phyloP scores from a whole-genome alignment of 1,140 invertebrate genomes.

The Leptopilina boulardi region DNA sequence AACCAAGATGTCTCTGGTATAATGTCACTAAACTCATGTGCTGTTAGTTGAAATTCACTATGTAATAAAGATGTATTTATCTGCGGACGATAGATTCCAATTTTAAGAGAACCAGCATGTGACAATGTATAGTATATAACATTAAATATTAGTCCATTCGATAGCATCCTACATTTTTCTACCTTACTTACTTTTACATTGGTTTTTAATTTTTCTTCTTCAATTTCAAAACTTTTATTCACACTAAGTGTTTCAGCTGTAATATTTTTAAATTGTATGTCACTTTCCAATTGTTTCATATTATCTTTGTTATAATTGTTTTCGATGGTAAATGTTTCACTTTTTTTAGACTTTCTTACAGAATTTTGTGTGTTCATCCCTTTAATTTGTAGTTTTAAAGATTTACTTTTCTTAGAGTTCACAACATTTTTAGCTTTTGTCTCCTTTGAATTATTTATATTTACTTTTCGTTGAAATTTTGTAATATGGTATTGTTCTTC shows the following conservation, averaged over 20 bases:
- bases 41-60: not conserved
- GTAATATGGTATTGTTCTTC: not conserved
- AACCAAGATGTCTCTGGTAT: not conserved
- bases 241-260: not conserved
- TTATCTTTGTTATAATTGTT: not conserved
- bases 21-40: not conserved
- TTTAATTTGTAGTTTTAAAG: too few relatives aligned
- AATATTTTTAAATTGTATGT: not conserved
- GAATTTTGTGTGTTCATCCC: too few relatives aligned
- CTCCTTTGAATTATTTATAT: too few relatives aligned
- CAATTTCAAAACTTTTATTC: not conserved
- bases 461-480: too few relatives aligned
- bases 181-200: not conserved
- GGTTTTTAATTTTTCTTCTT: not conserved
- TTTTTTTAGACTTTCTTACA: not conserved
- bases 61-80: not conserved
- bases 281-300: too few relatives aligned
- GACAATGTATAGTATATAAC: not conserved
- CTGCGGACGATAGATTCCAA: not conserved
- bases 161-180: not conserved
- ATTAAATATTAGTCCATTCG: not conserved
- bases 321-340: not conserved
- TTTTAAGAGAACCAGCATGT: not conserved
- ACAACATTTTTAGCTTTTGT: too few relatives aligned
- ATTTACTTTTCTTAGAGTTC: not conserved